Base-by-base conservation (phyloP, 2,113 vertebrate genomes). In the Alectura lathami region DNA sequence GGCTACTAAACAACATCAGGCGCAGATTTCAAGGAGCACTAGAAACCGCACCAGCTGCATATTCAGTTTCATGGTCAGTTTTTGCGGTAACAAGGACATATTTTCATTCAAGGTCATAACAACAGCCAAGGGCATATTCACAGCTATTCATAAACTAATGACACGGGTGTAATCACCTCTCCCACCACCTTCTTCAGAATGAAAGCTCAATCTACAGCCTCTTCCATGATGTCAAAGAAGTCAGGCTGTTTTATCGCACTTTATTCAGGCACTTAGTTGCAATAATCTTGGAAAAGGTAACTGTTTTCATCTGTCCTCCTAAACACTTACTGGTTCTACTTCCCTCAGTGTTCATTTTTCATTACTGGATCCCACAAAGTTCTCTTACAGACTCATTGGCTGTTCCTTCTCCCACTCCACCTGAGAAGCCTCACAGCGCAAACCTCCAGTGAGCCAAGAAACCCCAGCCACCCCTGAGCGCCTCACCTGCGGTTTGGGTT, bases 401-500 rank as follows among this genome's bases (percentile, higher is more conserved):
- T 59, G 21, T 3, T 83, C 23, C 24, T 91, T 79, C 40, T 79
- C 32, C 36, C 53, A 86, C 29, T 11, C 45, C 42, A 86, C 29
- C 40, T 9, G 22, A 54, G n/a, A 11, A 15, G 21, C 30, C 63
- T 42, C 62, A 70, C 50, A 78, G 13, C 8, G 5, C 72, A 78
- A 24, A 67, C n/a, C n/a, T 78, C 32, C 32, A 76, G 18, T n/a
- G 8, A 90, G 18, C 9, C 38, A 56, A 51, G 36, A 43, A 18
- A 67, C 9, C 24, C 42, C 63, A 63, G 3, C 7, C 10, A 50
- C 42, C 62, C 62, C 47, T 43, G 54, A 29, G 29, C 34, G 79
- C 83, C 96, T 93, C 84, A 98, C 98, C 98, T 98, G 98, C 3
- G 97, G 95, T 89, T 97, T 98, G 84, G 98, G 97, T 29, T 98